Evolutionary conservation across 1,140 invertebrate species (phyloP).

Genomic region (Reticulitermes speratus): DNA sequence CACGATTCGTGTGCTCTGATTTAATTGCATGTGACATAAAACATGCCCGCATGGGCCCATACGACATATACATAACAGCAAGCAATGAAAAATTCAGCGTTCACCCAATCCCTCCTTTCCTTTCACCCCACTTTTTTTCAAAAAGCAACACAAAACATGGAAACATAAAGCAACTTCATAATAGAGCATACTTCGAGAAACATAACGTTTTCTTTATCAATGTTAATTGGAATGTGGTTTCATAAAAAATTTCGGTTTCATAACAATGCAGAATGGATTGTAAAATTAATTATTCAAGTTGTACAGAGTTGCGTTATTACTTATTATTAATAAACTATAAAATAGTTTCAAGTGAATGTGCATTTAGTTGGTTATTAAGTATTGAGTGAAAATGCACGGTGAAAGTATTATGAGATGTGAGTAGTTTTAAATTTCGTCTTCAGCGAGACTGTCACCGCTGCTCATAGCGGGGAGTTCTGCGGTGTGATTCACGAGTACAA

Average conservation of each 20-base stretch:
- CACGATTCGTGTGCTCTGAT: conserved; percentile 30
- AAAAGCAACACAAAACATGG: conserved; percentile 7
- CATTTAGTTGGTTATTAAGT: too few species aligned
- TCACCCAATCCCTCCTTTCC: neutral
- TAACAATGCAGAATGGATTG: conserved; percentile 12
- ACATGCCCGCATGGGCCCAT: conserved; percentile 19
- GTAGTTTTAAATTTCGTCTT: too few species aligned
- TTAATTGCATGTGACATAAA: conserved; percentile 30
- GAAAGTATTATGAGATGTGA: too few species aligned
- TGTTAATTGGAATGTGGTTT: conserved; percentile 25
- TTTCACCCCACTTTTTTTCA: neutral
- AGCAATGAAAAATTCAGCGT: conserved; percentile 30
- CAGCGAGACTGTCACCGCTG: too few species aligned
- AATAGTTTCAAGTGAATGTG: too few species aligned
- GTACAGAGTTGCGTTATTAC: too few species aligned
- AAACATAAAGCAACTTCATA: conserved; percentile 24
- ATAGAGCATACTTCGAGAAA: conserved; percentile 8
- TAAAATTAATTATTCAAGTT: neutral
- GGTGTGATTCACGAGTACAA: too few species aligned
- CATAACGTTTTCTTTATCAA: neutral
- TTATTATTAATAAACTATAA: too few species aligned
- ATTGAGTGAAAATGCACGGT: too few species aligned
- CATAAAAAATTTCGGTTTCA: conserved; percentile 10
- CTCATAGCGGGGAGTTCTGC: too few species aligned
- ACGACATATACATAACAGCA: conserved; percentile 19